Evolutionary conservation across 2,888 invertebrate genomes (phyloP).

Genomic region (Drosophila melanosoma): DNA sequence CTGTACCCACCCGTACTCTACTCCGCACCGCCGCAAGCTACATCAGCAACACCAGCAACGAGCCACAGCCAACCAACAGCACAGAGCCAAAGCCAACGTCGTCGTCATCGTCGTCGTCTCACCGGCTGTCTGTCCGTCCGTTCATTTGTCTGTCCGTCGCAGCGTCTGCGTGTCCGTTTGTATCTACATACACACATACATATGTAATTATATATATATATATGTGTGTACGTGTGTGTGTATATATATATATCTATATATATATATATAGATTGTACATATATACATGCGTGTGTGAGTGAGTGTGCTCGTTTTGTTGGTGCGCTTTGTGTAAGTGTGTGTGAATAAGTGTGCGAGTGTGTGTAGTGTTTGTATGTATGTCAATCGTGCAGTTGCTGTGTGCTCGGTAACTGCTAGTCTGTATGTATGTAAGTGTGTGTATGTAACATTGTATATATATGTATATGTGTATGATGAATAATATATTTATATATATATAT

Average conservation of each 20-base stretch:
- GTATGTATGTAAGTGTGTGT: constrained; percentile 36
- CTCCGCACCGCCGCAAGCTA: constrained; percentile 60
- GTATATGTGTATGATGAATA: constrained; percentile 9
- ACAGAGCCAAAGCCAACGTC: constrained; percentile 73
- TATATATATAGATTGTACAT: constrained; percentile 51
- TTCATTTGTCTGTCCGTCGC: constrained; percentile 60
- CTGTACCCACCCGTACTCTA: constrained; percentile 77
- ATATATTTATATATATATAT: constrained; percentile 4
- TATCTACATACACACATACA: constrained; percentile 55
- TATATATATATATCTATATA: constrained; percentile 31
- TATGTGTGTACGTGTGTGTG: constrained; percentile 13
- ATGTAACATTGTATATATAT: constrained; percentile 37
- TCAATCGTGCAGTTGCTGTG: constrained; percentile 72
- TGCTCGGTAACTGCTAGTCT: constrained; percentile 73
- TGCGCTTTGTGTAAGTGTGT: constrained; percentile 53
- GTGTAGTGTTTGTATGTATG: constrained; percentile 63
- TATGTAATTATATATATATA: constrained; percentile 24
- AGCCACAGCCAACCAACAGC: constrained; percentile 71
- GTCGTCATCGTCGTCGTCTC: constrained; percentile 60
- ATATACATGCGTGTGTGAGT: constrained; percentile 23
- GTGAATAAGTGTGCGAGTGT: constrained; percentile 35
- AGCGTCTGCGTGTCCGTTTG: constrained; percentile 66
- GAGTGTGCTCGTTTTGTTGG: constrained; percentile 63
- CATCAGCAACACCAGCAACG: constrained; percentile 52
- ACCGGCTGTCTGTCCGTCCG: constrained; percentile 58